phyloP scores from a whole-genome alignment of 1,140 invertebrate genomes.

The Leptoteleia sp. region DNA sequence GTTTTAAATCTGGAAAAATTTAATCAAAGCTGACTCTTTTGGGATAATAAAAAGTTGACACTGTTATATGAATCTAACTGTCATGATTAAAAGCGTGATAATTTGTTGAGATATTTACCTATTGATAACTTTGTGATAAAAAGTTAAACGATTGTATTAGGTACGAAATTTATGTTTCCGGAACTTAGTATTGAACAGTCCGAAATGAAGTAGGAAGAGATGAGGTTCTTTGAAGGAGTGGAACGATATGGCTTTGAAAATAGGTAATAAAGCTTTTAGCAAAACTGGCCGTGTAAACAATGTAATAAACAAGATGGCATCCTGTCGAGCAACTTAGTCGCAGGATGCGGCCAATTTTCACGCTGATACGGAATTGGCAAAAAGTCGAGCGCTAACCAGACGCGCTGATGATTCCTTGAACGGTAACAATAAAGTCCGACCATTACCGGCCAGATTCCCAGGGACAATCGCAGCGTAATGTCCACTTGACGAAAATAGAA shows the following conservation, averaged over 20 bases:
- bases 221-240: slow-evolving; percentile 7
- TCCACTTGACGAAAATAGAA: slow-evolving; percentile 60
- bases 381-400: slow-evolving; percentile 60
- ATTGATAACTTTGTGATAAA: no score
- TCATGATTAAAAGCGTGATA: no score
- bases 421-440: slow-evolving; percentile 61
- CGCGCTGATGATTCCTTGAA: slow-evolving; percentile 65
- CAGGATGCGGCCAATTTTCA: slow-evolving; percentile 69
- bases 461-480: slow-evolving; percentile 53
- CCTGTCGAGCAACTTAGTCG: slow-evolving; percentile 43
- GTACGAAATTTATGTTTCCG: no score
- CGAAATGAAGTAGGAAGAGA: slow-evolving; percentile 23
- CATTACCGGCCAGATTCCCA: slow-evolving; percentile 52
- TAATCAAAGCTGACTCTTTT: no score
- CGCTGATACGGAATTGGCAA: slow-evolving; percentile 64
- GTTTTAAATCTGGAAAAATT: no score
- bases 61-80: no score
- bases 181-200: background rate
- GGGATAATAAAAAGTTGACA: no score
- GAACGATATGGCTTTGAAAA: slow-evolving; percentile 27
- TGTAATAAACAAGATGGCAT: slow-evolving; percentile 51
- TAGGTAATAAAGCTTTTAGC: slow-evolving; percentile 46
- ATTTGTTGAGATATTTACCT: no score
- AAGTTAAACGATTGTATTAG: no score
- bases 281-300: slow-evolving; percentile 50